Evolutionary conservation across 2,113 vertebrate species (phyloP).

Genomic region (Nyctereutes procyonoides): DNA sequence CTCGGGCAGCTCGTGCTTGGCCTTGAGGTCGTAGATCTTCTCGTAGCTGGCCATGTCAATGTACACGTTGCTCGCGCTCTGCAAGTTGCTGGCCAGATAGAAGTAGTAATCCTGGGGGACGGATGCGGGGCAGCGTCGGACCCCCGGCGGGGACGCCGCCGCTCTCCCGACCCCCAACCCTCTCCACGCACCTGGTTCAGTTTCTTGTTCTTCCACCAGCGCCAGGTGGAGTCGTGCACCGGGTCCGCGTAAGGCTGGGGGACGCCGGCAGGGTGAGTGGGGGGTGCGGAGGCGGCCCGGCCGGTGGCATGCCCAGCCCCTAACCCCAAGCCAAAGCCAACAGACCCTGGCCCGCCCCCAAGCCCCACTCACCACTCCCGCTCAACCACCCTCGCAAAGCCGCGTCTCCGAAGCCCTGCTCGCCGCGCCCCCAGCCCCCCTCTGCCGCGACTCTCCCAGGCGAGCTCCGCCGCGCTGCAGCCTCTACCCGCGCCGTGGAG

Average conservation of each 20-base stretch:
- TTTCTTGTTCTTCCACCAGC: constrained; percentile 82
- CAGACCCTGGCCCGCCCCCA: not conserved
- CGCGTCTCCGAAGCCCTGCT: not conserved
- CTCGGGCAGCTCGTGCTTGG: not conserved
- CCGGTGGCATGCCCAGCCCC: not conserved
- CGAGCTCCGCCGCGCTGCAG: no score
- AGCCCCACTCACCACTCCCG: not conserved
- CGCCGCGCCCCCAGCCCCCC: accelerated
- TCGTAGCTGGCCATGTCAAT: constrained; percentile 77
- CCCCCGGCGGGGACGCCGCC: accelerated
- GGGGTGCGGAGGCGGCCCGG: no score
- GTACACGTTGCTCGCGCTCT: not conserved
- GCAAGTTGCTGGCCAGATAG: constrained; percentile 77
- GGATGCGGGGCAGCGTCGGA: constrained; percentile 19
- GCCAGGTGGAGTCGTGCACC: constrained; percentile 80
- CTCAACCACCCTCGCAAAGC: not conserved
- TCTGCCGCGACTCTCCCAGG: not conserved
- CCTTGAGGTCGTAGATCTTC: constrained; percentile 70
- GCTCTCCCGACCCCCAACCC: not conserved
- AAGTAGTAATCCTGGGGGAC: constrained; percentile 76
- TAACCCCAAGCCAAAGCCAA: not conserved
- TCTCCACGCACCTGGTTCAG: constrained; percentile 64
- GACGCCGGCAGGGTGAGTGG: not conserved
- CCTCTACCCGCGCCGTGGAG: not conserved
- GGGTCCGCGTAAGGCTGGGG: constrained; percentile 81